Evolutionary conservation across 2,113 vertebrate species (phyloP), one percentile per base, ranked within the genome.

Genomic region (Calyptommatus sinebrachiatus): DNA sequence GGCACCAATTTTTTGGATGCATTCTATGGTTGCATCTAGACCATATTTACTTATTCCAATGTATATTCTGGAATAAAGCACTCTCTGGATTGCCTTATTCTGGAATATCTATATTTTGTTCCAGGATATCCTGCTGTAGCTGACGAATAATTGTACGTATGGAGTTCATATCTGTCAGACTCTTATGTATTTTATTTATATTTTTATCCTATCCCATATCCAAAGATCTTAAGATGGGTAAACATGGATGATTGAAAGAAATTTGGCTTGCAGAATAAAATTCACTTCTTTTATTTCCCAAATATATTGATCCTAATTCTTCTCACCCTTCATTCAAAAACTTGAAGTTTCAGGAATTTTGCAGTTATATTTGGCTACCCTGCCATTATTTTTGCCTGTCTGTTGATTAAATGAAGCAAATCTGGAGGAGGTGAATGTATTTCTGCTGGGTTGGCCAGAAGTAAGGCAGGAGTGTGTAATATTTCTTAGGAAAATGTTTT

Each of bases 361-460:
- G 21, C 74, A 10, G 61, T 48, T 79, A 7, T 24, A 78, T 1
- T 6, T 80, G 28, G 2, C 41, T 82, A 10, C 76, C 21, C 29
- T 80, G 61, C 5, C 76, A 86, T 75, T 79, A 79, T 57, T 9
- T 82, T 18, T 78, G 12, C 10, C 31, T 0, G 0, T 74, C 26
- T 65, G 18, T 29, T 74, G 28, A 71, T 86, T n/a, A 76, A 85
- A 84, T 77, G 10, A 80, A 86, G 73, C 63, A 81, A 75, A 75
- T 82, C 61, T 77, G 77, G 46, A 84, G 82, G 26, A n/a, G 79
- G 41, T 83, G 81, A 26, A n/a, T 8, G 4, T 8, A 1, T 1
- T 57, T 85, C 53, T 81, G 3, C 2, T 67, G 12, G 65, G 21
- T 53, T 35, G 80, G 79, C 18, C 76, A 60, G 76, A 80, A 83